Evolutionary conservation across 2,888 invertebrate species (phyloP).

Genomic region (Cheilosia scutellata): DNA sequence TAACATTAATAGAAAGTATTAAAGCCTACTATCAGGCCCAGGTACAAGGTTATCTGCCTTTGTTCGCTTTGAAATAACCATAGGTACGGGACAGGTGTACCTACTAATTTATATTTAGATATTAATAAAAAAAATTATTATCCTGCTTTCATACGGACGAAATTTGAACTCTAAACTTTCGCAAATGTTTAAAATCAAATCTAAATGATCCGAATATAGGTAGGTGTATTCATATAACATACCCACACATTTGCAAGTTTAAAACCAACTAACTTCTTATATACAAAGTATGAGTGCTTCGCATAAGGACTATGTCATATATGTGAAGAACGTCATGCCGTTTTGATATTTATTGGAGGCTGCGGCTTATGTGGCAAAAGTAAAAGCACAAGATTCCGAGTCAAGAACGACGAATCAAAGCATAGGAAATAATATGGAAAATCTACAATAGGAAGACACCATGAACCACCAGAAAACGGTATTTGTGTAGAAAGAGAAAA

Average conservation of each 20-base stretch:
- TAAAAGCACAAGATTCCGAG: conserved; percentile 74
- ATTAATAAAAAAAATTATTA: background rate
- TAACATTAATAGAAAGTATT: no score
- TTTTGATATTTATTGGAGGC: conserved; percentile 76
- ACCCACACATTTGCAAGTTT: conserved; percentile 32
- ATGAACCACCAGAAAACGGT: conserved; percentile 59
- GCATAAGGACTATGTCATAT: conserved; percentile 54
- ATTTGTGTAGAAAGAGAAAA: conserved; percentile 66
- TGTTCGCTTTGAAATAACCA: no score
- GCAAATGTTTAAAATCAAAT: conserved; percentile 44
- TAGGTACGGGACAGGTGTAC: no score
- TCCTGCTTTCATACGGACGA: background rate
- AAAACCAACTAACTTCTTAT: conserved; percentile 45
- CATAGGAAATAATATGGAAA: conserved; percentile 75
- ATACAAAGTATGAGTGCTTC: conserved; percentile 47
- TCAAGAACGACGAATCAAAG: conserved; percentile 76
- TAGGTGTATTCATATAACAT: background rate
- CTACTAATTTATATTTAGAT: background rate
- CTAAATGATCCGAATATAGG: conserved; percentile 48
- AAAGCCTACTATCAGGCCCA: no score
- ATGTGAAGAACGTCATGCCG: conserved; percentile 68
- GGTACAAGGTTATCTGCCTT: no score
- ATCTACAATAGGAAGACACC: conserved; percentile 71
- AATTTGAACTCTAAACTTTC: conserved; percentile 56
- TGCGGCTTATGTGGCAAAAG: conserved; percentile 76